Conservation (phyloP, 1,140 invertebrate species). For the Drosophila baimaii region DNA sequence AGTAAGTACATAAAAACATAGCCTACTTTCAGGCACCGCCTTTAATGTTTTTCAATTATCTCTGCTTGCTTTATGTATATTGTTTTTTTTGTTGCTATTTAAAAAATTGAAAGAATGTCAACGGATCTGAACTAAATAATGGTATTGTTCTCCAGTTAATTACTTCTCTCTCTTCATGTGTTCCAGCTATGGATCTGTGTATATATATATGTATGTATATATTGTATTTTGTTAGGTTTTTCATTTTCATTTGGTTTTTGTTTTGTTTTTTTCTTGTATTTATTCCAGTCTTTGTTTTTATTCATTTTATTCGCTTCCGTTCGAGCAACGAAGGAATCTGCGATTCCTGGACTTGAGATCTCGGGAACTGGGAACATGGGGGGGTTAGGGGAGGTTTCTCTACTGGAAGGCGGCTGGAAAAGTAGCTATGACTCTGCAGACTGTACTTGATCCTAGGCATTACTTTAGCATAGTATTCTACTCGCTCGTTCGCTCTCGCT, state of each 20-base stretch:
- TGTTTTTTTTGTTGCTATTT: not conserved
- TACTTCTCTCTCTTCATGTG: conserved; percentile 1
- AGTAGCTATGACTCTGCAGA: conserved; percentile 37
- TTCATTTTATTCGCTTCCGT: conserved; percentile 51
- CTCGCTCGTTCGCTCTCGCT: conserved; percentile 14
- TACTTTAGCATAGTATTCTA: conserved; percentile 49
- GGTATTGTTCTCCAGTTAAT: conserved; percentile 3
- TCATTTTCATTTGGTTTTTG: conserved; percentile 22
- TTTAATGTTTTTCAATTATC: not conserved
- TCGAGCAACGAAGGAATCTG: conserved; percentile 55
- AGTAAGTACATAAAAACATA: not conserved
- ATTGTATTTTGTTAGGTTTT: conserved; percentile 13
- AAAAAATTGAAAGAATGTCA: not conserved
- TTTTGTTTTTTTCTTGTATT: conserved; percentile 32
- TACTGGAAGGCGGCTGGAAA: conserved; percentile 40
- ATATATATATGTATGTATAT: conserved; percentile 9
- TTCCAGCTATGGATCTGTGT: conserved; percentile 20
- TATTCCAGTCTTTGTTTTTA: conserved; percentile 76
- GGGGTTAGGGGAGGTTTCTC: not conserved
- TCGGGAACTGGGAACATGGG: not conserved
- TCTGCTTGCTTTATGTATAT: not conserved
- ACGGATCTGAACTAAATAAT: conserved; percentile 12
- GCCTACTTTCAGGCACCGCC: not conserved
- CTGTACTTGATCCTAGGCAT: conserved; percentile 43
- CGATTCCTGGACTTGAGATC: conserved; percentile 27